Evolutionary conservation across 2,888 invertebrate species (phyloP).

Genomic region (Lasioglossum morio): DNA sequence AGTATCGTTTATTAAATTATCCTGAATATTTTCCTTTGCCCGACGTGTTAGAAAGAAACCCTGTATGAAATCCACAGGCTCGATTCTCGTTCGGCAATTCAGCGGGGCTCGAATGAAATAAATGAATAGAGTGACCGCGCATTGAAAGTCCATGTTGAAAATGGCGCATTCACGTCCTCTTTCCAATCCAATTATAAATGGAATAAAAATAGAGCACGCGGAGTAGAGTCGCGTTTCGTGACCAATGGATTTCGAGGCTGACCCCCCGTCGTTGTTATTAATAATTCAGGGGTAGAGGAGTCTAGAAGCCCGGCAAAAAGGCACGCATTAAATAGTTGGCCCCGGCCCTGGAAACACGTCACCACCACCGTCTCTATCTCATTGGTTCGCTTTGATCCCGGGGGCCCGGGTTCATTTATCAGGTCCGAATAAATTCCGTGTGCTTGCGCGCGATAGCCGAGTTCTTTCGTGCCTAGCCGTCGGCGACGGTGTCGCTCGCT

Average conservation of each 20-base stretch:
- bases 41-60: background rate
- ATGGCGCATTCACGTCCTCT: background rate
- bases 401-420: slow-evolving; percentile 56
- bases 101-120: background rate
- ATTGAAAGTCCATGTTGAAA: background rate
- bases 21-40: background rate
- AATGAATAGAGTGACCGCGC: slow-evolving; percentile 1
- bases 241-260: background rate
- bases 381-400: slow-evolving; percentile 40
- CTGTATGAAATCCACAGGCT: background rate
- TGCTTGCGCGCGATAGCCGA: slow-evolving; percentile 12
- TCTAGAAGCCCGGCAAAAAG: slow-evolving; percentile 22
- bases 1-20: background rate
- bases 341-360: slow-evolving; percentile 24
- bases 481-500: slow-evolving; percentile 22
- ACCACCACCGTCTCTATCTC: slow-evolving; percentile 24
- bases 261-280: background rate
- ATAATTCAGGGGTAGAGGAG: slow-evolving; percentile 13
- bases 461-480: slow-evolving; percentile 43
- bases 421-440: slow-evolving; percentile 60
- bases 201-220: background rate
- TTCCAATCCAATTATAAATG: slow-evolving; percentile 6
- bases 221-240: background rate
- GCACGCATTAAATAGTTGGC: slow-evolving; percentile 35
- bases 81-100: background rate